Conservation (phyloP, 2,113 vertebrate species). For the Mionectes macconnelli region DNA sequence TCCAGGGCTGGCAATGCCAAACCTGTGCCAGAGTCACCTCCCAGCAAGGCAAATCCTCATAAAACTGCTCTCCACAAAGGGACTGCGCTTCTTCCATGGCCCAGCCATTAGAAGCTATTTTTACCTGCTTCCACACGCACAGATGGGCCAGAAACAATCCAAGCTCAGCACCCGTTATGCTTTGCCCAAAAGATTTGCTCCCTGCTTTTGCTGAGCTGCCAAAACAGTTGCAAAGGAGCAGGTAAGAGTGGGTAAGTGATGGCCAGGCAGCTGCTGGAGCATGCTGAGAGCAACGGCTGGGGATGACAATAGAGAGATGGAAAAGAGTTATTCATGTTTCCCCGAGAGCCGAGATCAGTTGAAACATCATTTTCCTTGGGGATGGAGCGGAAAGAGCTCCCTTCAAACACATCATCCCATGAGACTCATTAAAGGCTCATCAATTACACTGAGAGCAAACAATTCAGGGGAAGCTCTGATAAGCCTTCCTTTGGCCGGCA, state of each 20-base stretch:
- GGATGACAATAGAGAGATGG: slow-evolving; percentile 29
- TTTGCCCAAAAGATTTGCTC: slow-evolving; percentile 51
- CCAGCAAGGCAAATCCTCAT: background rate
- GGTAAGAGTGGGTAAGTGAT: background rate
- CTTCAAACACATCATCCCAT: slow-evolving; percentile 15
- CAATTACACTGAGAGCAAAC: slow-evolving; percentile 42
- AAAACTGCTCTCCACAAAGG: background rate
- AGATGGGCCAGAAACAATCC: slow-evolving; percentile 47
- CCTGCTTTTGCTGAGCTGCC: slow-evolving; percentile 55
- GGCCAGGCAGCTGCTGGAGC: slow-evolving; percentile 22
- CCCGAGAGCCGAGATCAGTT: slow-evolving; percentile 28
- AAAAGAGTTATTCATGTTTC: slow-evolving; percentile 50
- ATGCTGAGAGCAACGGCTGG: background rate
- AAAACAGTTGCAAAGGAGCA: slow-evolving; percentile 19
- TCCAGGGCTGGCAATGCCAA: background rate
- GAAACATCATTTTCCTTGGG: slow-evolving; percentile 5
- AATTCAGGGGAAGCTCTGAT: background rate
- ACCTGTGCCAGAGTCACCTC: background rate
- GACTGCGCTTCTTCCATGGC: background rate
- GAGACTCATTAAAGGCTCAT: slow-evolving; percentile 59
- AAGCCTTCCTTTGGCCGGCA: background rate
- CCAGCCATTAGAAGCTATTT: slow-evolving; percentile 27
- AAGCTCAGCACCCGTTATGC: slow-evolving; percentile 11
- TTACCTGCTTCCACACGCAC: background rate
- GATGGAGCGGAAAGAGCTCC: slow-evolving; percentile 22